A percentile compares a stretch with the other conserved stretches of the same genome.
Conservation (phyloP, 2,797 vertebrate genomes). For the Masticophis lateralis region DNA sequence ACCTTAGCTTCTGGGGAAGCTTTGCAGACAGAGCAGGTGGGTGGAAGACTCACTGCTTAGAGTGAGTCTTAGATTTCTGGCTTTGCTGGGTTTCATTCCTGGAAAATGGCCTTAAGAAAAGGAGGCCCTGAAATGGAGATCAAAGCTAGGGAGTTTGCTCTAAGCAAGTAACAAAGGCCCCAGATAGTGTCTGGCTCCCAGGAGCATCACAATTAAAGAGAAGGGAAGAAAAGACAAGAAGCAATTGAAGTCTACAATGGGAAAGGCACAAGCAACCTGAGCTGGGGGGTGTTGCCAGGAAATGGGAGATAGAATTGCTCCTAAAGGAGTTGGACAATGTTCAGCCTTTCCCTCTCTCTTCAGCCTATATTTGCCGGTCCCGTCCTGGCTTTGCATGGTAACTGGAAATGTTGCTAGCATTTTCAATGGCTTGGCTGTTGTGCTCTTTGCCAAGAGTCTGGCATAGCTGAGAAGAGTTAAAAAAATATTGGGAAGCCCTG, state of each 20-base stretch:
- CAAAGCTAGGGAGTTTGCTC: conserved; percentile 31
- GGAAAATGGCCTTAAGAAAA: conserved; percentile 34
- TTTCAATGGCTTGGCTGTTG: neutral
- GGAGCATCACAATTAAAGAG: conserved; percentile 31
- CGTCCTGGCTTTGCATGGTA: neutral
- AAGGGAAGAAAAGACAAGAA: conserved; percentile 2
- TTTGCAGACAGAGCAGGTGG: conserved; percentile 25
- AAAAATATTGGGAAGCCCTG: neutral
- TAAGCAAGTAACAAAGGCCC: conserved; percentile 33
- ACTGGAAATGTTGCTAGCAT: neutral
- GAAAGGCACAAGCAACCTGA: conserved; percentile 20
- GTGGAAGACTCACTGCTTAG: conserved; percentile 14
- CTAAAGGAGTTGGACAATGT: neutral
- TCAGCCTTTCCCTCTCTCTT: neutral
- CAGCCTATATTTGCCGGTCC: neutral
- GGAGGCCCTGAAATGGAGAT: conserved; percentile 35
- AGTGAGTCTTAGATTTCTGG: conserved; percentile 29
- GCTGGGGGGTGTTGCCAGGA: conserved; percentile 10
- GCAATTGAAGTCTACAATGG: conserved; percentile 19
- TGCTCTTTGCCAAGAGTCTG: neutral
- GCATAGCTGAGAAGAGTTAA: neutral
- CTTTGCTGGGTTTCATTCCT: conserved; percentile 24
- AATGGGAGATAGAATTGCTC: conserved; percentile 15
- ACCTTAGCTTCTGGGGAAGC: neutral
- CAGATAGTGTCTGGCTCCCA: conserved; percentile 35